Evolutionary conservation across 2,113 vertebrate genomes (phyloP).

Genomic region (Sisor rabdophorus): DNA sequence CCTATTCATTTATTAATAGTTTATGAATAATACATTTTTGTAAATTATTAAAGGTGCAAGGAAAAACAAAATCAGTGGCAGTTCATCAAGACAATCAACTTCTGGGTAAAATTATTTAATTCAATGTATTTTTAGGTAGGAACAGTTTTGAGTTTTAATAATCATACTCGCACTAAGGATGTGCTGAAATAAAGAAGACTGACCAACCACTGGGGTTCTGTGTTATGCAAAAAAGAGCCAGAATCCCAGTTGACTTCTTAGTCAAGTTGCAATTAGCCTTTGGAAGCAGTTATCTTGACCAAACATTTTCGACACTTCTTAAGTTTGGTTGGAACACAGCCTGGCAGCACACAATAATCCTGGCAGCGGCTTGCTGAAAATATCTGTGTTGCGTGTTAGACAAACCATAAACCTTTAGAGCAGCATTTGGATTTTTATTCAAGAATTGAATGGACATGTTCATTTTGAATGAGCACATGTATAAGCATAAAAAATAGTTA

Average conservation of each 20-base stretch:
- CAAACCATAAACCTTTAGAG: background rate
- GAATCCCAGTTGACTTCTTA: conserved; percentile 1
- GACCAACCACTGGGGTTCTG: background rate
- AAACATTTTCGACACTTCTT: background rate
- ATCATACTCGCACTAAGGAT: background rate
- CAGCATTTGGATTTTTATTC: background rate
- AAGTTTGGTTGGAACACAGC: background rate
- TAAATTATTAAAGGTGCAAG: background rate
- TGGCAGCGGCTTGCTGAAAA: background rate
- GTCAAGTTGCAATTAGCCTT: background rate
- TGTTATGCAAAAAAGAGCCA: background rate
- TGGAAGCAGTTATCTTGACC: background rate
- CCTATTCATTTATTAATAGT: background rate
- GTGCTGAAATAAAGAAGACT: background rate
- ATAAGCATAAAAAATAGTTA: too few relatives aligned
- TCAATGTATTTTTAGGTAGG: too few relatives aligned
- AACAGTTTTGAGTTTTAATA: background rate
- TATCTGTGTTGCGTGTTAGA: background rate
- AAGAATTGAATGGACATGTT: too few relatives aligned
- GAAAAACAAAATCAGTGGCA: background rate
- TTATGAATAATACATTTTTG: background rate
- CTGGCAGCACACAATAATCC: too few relatives aligned
- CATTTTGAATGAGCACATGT: too few relatives aligned
- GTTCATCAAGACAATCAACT: background rate
- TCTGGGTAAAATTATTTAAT: too few relatives aligned